Evolutionary conservation across 2,797 vertebrate genomes (phyloP).

Genomic region (Sparidentex hasta): DNA sequence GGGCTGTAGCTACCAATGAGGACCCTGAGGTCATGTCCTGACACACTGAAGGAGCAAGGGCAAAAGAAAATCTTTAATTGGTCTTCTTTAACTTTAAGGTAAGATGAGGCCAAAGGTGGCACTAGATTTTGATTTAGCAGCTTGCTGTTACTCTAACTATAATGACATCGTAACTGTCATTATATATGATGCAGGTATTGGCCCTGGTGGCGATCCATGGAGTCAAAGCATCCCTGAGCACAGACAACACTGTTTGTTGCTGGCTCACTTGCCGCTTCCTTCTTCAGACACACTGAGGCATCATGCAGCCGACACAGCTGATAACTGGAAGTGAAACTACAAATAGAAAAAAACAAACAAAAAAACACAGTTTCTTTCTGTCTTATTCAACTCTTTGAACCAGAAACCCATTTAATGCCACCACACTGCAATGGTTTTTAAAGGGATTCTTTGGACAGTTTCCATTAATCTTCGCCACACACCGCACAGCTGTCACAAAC

Average conservation of each 20-base stretch:
- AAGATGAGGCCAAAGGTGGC: background rate
- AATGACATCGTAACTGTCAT: background rate
- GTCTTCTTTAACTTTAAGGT: no score
- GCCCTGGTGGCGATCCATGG: no score
- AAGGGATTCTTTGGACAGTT: conserved; percentile 54
- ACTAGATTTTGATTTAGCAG: background rate
- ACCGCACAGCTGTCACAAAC: conserved; percentile 64
- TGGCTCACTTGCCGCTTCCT: background rate
- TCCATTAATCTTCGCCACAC: conserved; percentile 70
- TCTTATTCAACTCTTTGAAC: conserved; percentile 47
- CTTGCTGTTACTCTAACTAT: background rate
- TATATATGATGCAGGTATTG: background rate
- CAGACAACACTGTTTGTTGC: background rate
- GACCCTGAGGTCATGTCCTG: no score
- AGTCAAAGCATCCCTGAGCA: background rate
- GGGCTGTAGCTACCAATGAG: no score
- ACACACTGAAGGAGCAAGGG: no score
- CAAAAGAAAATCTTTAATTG: no score
- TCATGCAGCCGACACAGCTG: conserved; percentile 15
- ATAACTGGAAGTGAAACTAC: conserved; percentile 20
- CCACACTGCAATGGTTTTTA: conserved; percentile 46
- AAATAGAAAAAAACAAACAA: conserved; percentile 37
- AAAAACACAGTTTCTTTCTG: conserved; percentile 26
- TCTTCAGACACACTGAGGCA: conserved; percentile 2
- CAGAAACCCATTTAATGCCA: conserved; percentile 51